Evolutionary conservation across 2,797 vertebrate genomes (phyloP), one percentile per base, ranked within the genome.

Genomic region (Lagocephalus sceleratus): DNA sequence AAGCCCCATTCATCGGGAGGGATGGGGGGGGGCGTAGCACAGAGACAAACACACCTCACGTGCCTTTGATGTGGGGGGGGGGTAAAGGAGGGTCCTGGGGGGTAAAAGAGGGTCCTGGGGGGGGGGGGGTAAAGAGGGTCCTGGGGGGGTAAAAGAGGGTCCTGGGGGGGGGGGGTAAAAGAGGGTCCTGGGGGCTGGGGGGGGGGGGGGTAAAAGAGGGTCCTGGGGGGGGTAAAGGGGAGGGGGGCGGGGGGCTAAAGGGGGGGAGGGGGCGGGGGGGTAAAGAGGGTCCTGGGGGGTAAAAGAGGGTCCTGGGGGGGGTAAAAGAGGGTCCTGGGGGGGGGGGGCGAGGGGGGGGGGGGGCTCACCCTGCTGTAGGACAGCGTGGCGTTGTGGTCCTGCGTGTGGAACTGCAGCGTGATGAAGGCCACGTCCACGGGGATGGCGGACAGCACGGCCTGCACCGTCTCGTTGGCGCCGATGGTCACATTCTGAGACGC

Each of bases 331-430:
- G n/a, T n/a, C n/a, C n/a, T n/a, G n/a, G n/a, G n/a, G 29, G 29
- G 29, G 11, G 29, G 11, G 29, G 11, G 29, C 5, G 29, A 35
- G 29, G 11, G 29, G 29, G 11, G 29, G 11, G 29, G 11, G 29
- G 11, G 29, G n/a, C n/a, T 85, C 85, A 98, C 97, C 91, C 87
- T 88, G 60, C 75, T 86, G 79, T 93, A 93, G 23, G 95, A 95
- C 39, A 97, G 71, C 0, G 94, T 94, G 63, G 92, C 87, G 51
- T 95, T 93, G 44, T 19, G 86, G 47, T 86, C 83, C 74, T 92
- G 94, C 0, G 93, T 91, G 79, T 99, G 96, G 69, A 94, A 91
- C 89, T 98, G 96, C 78, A 98, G 89, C 5, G 92, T 85, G 76
- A 97, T 20, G 47, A 92, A 92, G 5, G 94, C 83, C 2, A 92